Conservation (phyloP, 2,113 vertebrate genomes). For the Sula dactylatra region DNA sequence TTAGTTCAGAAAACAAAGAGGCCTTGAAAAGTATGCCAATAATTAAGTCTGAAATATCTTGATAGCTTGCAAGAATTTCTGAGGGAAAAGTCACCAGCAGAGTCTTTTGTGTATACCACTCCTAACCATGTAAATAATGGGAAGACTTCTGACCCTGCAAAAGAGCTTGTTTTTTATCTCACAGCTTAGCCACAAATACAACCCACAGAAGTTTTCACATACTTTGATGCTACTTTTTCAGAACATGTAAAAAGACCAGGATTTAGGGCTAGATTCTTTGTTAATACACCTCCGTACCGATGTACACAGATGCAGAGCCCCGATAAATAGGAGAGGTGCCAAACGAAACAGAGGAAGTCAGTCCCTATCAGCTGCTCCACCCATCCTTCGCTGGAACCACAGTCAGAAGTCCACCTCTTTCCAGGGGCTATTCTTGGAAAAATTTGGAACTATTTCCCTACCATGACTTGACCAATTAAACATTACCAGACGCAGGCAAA, state of each 20-base stretch:
- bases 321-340: neutral
- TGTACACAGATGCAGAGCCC: neutral
- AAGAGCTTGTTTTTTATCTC: neutral
- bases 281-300: neutral
- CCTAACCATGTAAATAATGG: neutral
- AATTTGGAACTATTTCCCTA: neutral
- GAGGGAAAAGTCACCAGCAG: neutral
- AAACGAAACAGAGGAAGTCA: neutral
- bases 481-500: fast-evolving
- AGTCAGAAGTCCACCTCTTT: neutral
- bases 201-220: neutral
- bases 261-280: neutral
- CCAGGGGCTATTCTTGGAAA: neutral
- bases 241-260: neutral
- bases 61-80: neutral
- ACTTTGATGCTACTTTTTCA: neutral
- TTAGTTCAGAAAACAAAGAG: slow-evolving; percentile 15
- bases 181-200: neutral
- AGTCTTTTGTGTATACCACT: neutral
- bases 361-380: neutral
- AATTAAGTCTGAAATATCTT: neutral
- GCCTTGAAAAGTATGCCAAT: neutral
- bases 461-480: neutral
- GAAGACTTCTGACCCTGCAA: neutral
- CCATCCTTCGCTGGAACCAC: neutral